Evolutionary conservation across 2,888 invertebrate species (phyloP).

Genomic region (Aplocera efformata): DNA sequence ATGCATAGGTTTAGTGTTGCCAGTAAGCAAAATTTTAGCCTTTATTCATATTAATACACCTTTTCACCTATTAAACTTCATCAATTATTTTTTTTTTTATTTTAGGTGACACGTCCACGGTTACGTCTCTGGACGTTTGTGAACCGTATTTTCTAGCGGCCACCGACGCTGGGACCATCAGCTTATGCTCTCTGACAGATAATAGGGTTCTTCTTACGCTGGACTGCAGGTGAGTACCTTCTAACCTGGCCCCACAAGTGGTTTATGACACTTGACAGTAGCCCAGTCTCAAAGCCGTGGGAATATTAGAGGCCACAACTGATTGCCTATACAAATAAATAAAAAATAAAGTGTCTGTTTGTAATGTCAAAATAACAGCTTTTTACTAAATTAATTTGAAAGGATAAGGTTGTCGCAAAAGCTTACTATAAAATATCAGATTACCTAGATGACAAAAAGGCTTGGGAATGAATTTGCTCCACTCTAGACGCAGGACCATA

Average conservation of each 20-base stretch:
- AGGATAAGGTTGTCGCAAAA: too few species aligned
- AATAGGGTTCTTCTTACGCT: conserved; percentile 60
- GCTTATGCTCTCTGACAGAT: conserved; percentile 54
- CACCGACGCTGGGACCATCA: conserved; percentile 59
- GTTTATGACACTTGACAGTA: too few species aligned
- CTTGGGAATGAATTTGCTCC: too few species aligned
- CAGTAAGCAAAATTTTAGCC: conserved; percentile 44
- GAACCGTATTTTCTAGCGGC: conserved; percentile 60
- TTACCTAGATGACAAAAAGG: too few species aligned
- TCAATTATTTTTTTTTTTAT: background rate
- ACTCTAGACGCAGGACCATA: too few species aligned
- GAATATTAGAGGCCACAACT: too few species aligned
- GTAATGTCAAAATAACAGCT: too few species aligned
- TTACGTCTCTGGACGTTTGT: conserved; percentile 51
- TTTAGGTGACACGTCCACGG: conserved; percentile 52
- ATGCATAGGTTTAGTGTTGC: conserved; percentile 49
- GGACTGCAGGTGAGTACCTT: conserved; percentile 64
- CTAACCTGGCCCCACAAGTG: too few species aligned
- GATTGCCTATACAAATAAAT: background rate
- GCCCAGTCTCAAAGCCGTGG: too few species aligned
- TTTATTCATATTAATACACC: background rate
- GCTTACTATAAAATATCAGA: too few species aligned
- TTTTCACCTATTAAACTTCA: background rate
- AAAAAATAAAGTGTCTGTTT: too few species aligned
- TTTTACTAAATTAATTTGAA: too few species aligned